Evolutionary conservation across 2,797 vertebrate species (phyloP).

Genomic region (Mionectes olivaceus): DNA sequence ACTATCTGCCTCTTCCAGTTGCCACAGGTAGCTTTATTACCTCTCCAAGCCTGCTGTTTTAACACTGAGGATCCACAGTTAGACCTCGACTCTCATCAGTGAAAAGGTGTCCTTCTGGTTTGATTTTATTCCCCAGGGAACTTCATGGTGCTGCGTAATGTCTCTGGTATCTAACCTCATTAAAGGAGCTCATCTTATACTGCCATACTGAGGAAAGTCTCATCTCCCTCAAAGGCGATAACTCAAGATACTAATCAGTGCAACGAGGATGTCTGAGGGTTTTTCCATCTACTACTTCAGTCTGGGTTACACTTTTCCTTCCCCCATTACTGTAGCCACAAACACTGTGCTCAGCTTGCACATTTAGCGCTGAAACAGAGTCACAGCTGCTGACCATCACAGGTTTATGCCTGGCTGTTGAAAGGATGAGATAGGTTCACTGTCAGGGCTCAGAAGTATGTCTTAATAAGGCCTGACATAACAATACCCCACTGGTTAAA

Average conservation of each 20-base stretch:
- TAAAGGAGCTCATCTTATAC: slow-evolving; percentile 43
- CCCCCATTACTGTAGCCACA: background rate
- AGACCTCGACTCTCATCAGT: background rate
- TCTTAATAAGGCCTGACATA: background rate
- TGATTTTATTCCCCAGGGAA: background rate
- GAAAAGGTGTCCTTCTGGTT: background rate
- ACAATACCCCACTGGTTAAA: background rate
- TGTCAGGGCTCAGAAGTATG: background rate
- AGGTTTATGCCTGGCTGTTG: background rate
- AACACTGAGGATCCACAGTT: background rate
- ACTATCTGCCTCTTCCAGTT: background rate
- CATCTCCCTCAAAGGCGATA: slow-evolving; percentile 54
- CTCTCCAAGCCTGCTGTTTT: background rate
- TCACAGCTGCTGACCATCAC: background rate
- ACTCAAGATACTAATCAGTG: slow-evolving; percentile 59
- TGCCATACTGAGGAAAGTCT: slow-evolving; percentile 31
- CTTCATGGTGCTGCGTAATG: background rate
- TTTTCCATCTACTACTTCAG: slow-evolving; percentile 45
- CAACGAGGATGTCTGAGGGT: slow-evolving; percentile 35
- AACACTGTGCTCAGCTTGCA: accelerated
- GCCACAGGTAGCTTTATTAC: background rate
- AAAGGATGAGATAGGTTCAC: background rate
- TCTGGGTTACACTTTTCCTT: slow-evolving; percentile 46
- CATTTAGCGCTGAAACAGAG: background rate
- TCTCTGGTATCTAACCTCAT: slow-evolving; percentile 32